Conservation (phyloP, 2,113 vertebrate species). For the Mystacornis crossleyi region DNA sequence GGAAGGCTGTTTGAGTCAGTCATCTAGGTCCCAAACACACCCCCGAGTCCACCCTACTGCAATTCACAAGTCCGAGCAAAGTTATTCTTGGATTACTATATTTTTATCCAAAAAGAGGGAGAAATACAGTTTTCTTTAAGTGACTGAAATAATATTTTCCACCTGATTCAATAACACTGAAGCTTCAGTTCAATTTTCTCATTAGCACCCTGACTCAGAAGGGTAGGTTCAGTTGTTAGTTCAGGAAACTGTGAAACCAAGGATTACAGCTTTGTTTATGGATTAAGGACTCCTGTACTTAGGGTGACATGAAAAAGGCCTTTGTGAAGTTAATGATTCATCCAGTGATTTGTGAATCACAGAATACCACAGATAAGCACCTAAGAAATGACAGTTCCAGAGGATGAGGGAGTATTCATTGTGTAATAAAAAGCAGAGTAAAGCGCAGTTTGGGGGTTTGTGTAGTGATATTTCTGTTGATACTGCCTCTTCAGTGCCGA, state of each 20-base stretch:
- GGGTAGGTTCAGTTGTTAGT: background rate
- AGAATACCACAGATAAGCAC: background rate
- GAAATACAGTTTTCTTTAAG: background rate
- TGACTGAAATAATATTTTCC: background rate
- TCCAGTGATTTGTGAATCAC: background rate
- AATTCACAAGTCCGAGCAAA: background rate
- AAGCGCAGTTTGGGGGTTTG: background rate
- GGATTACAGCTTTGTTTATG: background rate
- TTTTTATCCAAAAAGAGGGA: background rate
- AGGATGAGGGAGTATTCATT: background rate
- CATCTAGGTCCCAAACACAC: background rate
- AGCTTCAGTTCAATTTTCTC: background rate
- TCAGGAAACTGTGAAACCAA: background rate
- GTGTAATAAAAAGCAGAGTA: background rate
- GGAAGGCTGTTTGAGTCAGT: background rate
- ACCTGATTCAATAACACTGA: background rate
- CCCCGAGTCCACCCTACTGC: background rate
- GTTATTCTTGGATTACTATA: background rate
- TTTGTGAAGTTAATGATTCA: slow-evolving; percentile 11
- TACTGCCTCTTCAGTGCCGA: background rate
- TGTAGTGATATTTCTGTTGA: background rate
- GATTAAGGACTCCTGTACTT: background rate
- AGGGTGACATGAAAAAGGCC: background rate
- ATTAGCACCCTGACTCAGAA: background rate
- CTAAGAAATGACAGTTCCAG: background rate